Percentiles rank a stretch among this genome's conserved stretches.
phyloP scores from a whole-genome alignment of 2,113 vertebrate genomes.

The Mormoops blainvillei region DNA sequence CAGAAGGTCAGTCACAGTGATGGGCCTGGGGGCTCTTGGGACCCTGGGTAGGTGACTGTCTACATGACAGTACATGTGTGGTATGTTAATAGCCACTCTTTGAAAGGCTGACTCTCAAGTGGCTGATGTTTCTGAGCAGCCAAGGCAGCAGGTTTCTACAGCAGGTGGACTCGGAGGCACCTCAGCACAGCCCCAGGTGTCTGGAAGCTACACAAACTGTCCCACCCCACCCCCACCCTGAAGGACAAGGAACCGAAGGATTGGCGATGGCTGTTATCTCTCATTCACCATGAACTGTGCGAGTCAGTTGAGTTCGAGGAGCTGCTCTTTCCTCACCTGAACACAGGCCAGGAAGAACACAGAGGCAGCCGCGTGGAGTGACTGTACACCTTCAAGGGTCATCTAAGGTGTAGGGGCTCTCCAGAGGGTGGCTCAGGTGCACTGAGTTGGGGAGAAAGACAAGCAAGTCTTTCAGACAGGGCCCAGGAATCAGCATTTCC shows the following conservation, averaged over 20 bases:
- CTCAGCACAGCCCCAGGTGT: neutral
- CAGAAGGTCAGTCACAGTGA: neutral
- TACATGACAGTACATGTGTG: accelerated
- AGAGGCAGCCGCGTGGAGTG: accelerated
- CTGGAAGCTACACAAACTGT: too few relatives aligned
- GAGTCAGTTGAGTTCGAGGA: neutral
- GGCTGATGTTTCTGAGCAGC: neutral
- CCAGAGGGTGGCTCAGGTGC: neutral
- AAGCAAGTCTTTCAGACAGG: neutral
- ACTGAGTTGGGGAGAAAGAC: neutral
- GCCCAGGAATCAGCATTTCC: neutral
- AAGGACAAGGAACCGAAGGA: accelerated
- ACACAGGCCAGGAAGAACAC: neutral
- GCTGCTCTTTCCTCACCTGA: neutral
- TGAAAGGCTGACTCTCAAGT: neutral
- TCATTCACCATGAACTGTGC: too few relatives aligned
- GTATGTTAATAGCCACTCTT: neutral
- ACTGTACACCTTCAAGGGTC: neutral
- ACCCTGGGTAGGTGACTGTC: neutral
- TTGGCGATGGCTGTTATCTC: accelerated
- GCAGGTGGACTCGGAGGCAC: neutral
- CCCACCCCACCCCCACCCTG: accelerated
- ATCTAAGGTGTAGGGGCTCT: neutral
- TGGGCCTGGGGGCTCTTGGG: neutral
- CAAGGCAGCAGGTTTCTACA: too few relatives aligned